phyloP scores from a whole-genome alignment of 2,113 vertebrate species.

The Scalopus aquaticus region DNA sequence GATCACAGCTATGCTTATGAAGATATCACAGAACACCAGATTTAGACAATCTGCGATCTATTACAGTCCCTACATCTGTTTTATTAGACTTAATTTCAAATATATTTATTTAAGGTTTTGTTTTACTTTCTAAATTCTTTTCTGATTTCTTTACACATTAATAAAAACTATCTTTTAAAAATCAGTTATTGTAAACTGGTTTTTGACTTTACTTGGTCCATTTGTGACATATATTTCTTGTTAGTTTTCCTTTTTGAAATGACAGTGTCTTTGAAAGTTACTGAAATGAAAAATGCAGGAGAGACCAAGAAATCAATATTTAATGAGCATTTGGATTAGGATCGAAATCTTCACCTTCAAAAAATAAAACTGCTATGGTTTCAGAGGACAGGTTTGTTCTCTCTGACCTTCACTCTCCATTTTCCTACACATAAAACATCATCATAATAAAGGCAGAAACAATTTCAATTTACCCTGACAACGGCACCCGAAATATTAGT shows the following conservation, averaged over 20 bases:
- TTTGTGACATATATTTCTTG: not conserved
- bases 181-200: not conserved
- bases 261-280: slow-evolving; percentile 39
- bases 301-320: slow-evolving; percentile 41
- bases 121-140: not conserved
- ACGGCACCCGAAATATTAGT: slow-evolving; percentile 76
- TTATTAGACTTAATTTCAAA: not conserved
- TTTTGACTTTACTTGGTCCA: not conserved
- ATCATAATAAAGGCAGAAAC: slow-evolving; percentile 76
- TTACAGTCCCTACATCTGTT: not conserved
- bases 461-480: slow-evolving; percentile 76
- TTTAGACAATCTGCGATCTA: not conserved
- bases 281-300: slow-evolving; percentile 8
- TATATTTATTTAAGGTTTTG: slow-evolving; percentile 6
- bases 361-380: not conserved
- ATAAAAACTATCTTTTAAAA: slow-evolving; percentile 10
- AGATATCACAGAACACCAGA: not conserved
- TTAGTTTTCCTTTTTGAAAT: slow-evolving; percentile 19
- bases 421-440: not conserved
- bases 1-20: not conserved
- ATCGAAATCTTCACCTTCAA: not conserved
- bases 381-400: not conserved
- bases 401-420: slow-evolving; percentile 6
- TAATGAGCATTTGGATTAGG: slow-evolving; percentile 43
- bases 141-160: not conserved